These are phyloP conservation scores for Eonycteris spelaea DNA, from an alignment of 2,113 vertebrate genomes.

Conservation along the genomic window DNA sequence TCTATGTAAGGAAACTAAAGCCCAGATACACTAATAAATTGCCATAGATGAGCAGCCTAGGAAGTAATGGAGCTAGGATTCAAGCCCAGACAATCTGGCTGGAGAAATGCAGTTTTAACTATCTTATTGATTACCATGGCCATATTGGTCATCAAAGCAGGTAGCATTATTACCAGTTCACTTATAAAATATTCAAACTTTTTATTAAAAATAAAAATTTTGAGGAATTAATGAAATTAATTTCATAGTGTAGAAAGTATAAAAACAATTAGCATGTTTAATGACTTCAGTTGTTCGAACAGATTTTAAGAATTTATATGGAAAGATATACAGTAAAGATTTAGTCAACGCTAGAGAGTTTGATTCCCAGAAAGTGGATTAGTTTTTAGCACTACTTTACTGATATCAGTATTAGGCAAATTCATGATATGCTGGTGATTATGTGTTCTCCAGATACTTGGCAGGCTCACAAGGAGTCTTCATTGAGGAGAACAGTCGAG, in stretches of 20 bases:
- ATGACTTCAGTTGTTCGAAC: neutral
- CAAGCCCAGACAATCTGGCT: neutral
- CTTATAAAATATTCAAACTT: neutral
- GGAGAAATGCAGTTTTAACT: neutral
- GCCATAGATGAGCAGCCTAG: neutral
- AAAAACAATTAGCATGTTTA: neutral
- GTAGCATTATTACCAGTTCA: neutral
- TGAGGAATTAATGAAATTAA: neutral
- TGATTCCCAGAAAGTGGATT: neutral
- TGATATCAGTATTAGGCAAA: neutral
- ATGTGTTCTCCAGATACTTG: neutral
- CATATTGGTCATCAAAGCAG: neutral
- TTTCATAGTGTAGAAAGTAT: neutral
- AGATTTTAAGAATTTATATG: neutral
- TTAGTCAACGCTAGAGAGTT: neutral
- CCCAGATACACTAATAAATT: neutral
- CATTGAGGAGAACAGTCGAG: neutral
- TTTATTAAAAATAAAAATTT: conserved; percentile 13
- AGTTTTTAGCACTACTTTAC: neutral
- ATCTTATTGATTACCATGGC: neutral
- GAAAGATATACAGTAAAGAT: neutral
- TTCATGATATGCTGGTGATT: neutral
- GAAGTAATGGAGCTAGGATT: neutral
- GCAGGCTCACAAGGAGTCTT: neutral
- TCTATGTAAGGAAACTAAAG: neutral